Base-by-base conservation (phyloP, 1,140 invertebrate species). In the Drosophila kohkoa region DNA sequence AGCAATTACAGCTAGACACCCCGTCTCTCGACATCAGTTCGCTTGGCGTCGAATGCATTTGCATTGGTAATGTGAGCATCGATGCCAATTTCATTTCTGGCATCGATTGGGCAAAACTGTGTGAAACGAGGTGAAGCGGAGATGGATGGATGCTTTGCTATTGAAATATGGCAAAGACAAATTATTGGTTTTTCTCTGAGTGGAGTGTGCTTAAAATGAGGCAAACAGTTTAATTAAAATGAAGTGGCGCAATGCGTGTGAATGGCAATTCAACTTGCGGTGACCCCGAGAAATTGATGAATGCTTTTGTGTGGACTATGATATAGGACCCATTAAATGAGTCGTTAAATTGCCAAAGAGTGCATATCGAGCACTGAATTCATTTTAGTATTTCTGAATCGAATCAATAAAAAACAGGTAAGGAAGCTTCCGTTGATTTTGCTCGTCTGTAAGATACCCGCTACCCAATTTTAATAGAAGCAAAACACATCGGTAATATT, bases 141-240 rank as follows among this genome's bases (percentile, higher is more conserved):
- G 7, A 43, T 28, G 6, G 5, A 1, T 43, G 16, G 13, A 4
- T 43, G 4, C 1, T 25, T 62, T 51, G 32, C 70, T 74, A 78
- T 67, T 89, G 74, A 88, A 88, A 88, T 88, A 88, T 89, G 80
- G 77, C 46, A 43, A 83, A 89, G 80, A 89, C 77, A 88, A 89
- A 89, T 89, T 88, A 89, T 88, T 88, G 80, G 85, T 78, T 75
- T 88, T 88, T 78, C 77, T 81, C 72, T 77, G 83, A 87, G 82
- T 75, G 73, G 83, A 87, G 82, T 75, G 73, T 70, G 63, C 73
- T 80, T 66, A 63, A 87, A 87, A 87, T 55, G 70, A 82, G 74
- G 67, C 66, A 69, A 80, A 78, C 79, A 74, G 82, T 87, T 87
- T 87, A 87, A 87, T 87, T 87, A 87, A 87, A 87, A 87, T 79